Evolutionary conservation across 2,797 vertebrate species (phyloP).

Genomic region (Carcharodon carcharias): DNA sequence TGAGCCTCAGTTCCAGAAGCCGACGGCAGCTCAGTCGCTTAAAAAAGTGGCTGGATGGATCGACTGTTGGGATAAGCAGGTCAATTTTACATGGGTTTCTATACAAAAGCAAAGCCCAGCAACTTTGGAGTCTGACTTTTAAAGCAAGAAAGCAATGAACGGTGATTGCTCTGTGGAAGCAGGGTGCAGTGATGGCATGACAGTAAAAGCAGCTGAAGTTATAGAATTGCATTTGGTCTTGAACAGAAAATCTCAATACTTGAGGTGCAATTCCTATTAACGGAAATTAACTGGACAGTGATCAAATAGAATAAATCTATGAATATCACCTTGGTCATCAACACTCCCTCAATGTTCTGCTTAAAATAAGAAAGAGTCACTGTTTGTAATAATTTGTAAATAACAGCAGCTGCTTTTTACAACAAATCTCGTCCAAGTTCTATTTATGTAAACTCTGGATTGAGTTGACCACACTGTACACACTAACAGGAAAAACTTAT

Average conservation of each 20-base stretch:
- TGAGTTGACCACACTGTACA: background rate
- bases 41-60: background rate
- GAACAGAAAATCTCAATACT: background rate
- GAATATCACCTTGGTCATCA: background rate
- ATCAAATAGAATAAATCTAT: background rate
- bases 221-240: background rate
- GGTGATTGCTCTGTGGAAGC: background rate
- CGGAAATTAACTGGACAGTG: background rate
- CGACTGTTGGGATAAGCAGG: background rate
- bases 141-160: background rate
- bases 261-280: background rate
- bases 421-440: background rate
- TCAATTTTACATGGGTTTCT: background rate
- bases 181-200: background rate
- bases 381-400: conserved; percentile 2
- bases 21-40: background rate
- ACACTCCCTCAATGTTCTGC: background rate
- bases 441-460: background rate
- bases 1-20: background rate
- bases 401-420: background rate
- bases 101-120: background rate
- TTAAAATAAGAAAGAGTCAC: background rate
- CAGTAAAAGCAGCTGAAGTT: background rate
- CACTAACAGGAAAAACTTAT: background rate
- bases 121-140: background rate